These are phyloP conservation scores for Vimba vimba DNA, from an alignment of 2,113 vertebrate species.

Conservation along the genomic window DNA sequence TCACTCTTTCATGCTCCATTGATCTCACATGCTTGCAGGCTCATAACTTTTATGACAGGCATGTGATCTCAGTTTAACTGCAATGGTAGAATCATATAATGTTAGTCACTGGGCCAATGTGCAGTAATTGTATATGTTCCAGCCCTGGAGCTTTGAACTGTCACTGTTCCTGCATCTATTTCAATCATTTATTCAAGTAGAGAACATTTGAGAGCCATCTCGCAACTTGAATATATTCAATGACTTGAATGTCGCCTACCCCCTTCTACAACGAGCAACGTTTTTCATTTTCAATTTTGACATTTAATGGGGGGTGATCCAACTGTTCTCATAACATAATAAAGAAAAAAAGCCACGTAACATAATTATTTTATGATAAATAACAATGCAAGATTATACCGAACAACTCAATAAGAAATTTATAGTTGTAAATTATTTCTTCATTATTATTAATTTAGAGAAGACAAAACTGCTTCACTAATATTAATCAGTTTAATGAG, in stretches of 20 bases:
- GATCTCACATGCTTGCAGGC: conserved; percentile 30
- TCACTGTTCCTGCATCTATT: conserved; percentile 3
- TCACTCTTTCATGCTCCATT: background rate
- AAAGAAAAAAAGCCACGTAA: too few species aligned
- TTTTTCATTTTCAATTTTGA: background rate
- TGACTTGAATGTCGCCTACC: background rate
- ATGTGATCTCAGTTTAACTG: conserved; percentile 30
- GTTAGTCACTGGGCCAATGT: background rate
- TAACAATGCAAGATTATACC: background rate
- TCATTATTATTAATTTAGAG: background rate
- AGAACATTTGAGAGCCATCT: conserved; percentile 7
- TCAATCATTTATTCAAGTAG: background rate
- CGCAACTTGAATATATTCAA: background rate
- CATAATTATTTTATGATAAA: background rate
- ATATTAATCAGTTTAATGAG: background rate
- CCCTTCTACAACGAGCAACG: background rate
- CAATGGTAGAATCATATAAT: background rate
- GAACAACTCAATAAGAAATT: background rate
- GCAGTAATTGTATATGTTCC: conserved; percentile 4
- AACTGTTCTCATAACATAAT: too few species aligned
- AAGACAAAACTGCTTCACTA: background rate
- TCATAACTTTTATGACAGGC: conserved; percentile 21
- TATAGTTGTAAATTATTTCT: background rate
- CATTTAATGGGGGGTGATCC: too few species aligned
- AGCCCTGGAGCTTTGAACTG: background rate